These are phyloP conservation scores for Bombus pyrosoma DNA, from an alignment of 1,140 invertebrate species.

Conservation along the genomic window DNA sequence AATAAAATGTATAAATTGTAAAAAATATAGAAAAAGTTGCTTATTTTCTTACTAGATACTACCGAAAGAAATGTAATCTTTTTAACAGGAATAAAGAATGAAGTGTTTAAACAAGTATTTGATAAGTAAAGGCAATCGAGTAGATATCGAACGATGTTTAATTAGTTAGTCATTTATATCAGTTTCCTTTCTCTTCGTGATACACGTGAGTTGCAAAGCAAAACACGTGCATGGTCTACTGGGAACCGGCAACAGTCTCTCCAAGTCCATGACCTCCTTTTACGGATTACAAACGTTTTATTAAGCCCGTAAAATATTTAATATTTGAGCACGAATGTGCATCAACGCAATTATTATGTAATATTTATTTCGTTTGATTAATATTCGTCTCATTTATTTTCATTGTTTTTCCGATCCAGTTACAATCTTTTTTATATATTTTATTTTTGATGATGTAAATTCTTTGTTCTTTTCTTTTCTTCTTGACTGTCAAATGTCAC, in stretches of 20 bases:
- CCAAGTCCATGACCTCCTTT: conserved; percentile 50
- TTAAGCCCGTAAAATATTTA: too few species aligned
- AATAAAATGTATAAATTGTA: not conserved
- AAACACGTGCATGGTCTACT: conserved; percentile 50
- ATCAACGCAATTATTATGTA: too few species aligned
- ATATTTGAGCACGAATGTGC: too few species aligned
- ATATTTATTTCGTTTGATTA: too few species aligned
- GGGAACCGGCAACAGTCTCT: conserved; percentile 16
- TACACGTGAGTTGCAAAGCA: conserved; percentile 38
- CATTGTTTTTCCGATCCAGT: too few species aligned
- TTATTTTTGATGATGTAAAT: not conserved
- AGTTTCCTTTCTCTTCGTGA: conserved; percentile 38
- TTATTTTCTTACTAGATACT: not conserved
- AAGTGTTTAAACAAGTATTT: not conserved
- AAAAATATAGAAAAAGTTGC: not conserved
- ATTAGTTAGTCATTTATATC: conserved; percentile 25
- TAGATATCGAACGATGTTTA: conserved; percentile 1
- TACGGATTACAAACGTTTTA: conserved; percentile 9
- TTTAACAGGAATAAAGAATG: too few species aligned
- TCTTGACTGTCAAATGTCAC: not conserved
- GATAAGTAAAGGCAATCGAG: not conserved
- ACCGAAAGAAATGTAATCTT: not conserved
- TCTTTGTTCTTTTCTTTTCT: not conserved
- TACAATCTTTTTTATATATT: not conserved
- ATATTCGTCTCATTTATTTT: too few species aligned